A percentile compares a stretch with the other conserved stretches of the same genome.
Evolutionary conservation across 2,797 vertebrate genomes (phyloP).

Genomic region (Leptatherina wallacei): DNA sequence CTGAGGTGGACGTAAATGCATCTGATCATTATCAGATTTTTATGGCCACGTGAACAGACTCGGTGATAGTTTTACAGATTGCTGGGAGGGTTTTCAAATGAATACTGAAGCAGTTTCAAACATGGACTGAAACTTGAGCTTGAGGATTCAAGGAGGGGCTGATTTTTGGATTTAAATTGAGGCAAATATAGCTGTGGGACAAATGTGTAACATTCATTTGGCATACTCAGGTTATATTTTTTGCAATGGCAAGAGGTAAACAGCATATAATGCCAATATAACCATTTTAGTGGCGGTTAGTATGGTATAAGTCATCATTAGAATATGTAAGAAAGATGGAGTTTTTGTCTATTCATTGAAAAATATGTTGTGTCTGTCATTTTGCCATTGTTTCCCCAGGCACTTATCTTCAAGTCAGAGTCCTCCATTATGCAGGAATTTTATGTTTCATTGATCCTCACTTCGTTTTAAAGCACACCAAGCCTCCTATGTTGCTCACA

Average conservation of each 20-base stretch:
- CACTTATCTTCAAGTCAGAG: slow-evolving; percentile 33
- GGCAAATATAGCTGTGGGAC: background rate
- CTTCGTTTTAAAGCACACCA: slow-evolving; percentile 31
- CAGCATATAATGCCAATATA: background rate
- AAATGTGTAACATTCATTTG: background rate
- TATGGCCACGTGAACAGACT: background rate
- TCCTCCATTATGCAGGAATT: slow-evolving; percentile 27
- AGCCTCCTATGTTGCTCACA: slow-evolving; percentile 28
- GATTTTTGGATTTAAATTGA: slow-evolving; percentile 7
- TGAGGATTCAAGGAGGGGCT: background rate
- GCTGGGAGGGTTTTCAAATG: background rate
- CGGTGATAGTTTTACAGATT: background rate
- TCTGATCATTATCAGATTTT: background rate
- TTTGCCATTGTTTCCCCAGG: slow-evolving; percentile 22
- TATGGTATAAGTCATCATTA: background rate
- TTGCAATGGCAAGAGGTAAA: slow-evolving; percentile 11
- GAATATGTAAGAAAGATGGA: background rate
- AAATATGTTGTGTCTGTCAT: slow-evolving; percentile 9
- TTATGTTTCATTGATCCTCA: slow-evolving; percentile 30
- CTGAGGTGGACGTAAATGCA: background rate
- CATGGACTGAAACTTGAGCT: background rate
- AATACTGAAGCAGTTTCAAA: background rate
- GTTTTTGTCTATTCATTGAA: background rate
- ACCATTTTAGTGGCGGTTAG: background rate
- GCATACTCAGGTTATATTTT: background rate